Conservation (phyloP, 2,888 invertebrate genomes). For the Lordiphosa fenestrarum region DNA sequence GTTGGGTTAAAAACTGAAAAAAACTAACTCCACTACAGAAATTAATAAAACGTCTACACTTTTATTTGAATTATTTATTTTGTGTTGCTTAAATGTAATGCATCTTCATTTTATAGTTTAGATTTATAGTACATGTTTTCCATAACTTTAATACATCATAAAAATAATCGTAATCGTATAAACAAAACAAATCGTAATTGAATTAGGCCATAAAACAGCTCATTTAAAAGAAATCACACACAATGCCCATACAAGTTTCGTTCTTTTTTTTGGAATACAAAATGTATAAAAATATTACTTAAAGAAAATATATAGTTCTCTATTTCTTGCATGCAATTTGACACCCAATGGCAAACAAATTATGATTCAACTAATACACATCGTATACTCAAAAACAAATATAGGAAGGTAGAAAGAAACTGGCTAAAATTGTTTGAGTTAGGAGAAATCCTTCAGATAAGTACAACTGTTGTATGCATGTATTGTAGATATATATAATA, state of each 20-base stretch:
- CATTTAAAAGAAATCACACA: constrained; percentile 65
- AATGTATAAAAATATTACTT: constrained; percentile 53
- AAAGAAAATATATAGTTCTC: constrained; percentile 55
- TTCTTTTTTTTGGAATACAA: constrained; percentile 39
- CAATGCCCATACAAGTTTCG: constrained; percentile 47
- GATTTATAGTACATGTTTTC: constrained; percentile 63
- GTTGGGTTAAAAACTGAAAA: constrained; percentile 9
- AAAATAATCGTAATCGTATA: constrained; percentile 69
- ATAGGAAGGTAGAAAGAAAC: constrained; percentile 8
- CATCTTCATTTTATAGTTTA: constrained; percentile 48
- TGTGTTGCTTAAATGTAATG: constrained; percentile 62
- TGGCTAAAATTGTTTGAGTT: constrained; percentile 5
- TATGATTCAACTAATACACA: constrained; percentile 24
- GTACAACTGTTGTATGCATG: constrained; percentile 17
- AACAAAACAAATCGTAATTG: constrained; percentile 71
- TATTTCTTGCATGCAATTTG: constrained; percentile 55
- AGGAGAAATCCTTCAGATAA: constrained; percentile 3
- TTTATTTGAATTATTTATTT: constrained; percentile 61
- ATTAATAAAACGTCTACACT: constrained; percentile 31
- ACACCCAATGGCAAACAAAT: constrained; percentile 55
- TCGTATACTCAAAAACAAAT: not conserved
- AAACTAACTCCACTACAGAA: constrained; percentile 14
- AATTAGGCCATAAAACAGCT: constrained; percentile 51
- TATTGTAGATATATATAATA: not conserved
- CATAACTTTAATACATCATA: constrained; percentile 72